Percentiles rank a stretch among this genome's conserved stretches.
Evolutionary conservation across 2,797 vertebrate genomes (phyloP).

Genomic region (Melopsittacus undulatus): DNA sequence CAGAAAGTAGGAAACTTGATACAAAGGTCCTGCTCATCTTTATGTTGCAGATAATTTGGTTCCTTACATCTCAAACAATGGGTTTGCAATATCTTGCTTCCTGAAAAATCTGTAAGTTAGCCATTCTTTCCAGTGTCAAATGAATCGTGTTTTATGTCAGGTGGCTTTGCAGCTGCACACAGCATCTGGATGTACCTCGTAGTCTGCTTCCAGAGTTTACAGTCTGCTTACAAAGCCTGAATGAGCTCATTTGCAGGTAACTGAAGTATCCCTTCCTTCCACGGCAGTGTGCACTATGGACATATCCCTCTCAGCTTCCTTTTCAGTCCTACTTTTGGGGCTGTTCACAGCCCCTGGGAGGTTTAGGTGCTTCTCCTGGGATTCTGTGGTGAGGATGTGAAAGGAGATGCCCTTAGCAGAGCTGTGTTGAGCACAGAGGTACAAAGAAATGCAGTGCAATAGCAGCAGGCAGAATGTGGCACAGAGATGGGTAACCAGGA

Average conservation of each 20-base stretch:
- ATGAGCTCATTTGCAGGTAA: neutral
- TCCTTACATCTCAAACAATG: neutral
- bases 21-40: neutral
- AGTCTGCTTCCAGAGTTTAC: neutral
- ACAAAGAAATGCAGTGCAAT: neutral
- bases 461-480: neutral
- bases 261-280: neutral
- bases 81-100: neutral
- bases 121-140: neutral
- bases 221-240: neutral
- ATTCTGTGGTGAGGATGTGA: neutral
- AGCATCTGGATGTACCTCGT: neutral
- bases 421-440: neutral
- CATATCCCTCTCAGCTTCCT: neutral
- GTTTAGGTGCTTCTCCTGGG: neutral
- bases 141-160: neutral
- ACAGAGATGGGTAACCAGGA: neutral
- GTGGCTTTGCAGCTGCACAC: neutral
- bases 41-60: neutral
- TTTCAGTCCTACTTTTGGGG: neutral
- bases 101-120: neutral
- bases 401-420: neutral
- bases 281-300: rapidly evolving
- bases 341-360: neutral
- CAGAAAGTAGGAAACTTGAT: neutral